These are phyloP conservation scores for Ashinkailepas kermadecensis DNA, from an alignment of 2,888 invertebrate species.

Conservation along the genomic window DNA sequence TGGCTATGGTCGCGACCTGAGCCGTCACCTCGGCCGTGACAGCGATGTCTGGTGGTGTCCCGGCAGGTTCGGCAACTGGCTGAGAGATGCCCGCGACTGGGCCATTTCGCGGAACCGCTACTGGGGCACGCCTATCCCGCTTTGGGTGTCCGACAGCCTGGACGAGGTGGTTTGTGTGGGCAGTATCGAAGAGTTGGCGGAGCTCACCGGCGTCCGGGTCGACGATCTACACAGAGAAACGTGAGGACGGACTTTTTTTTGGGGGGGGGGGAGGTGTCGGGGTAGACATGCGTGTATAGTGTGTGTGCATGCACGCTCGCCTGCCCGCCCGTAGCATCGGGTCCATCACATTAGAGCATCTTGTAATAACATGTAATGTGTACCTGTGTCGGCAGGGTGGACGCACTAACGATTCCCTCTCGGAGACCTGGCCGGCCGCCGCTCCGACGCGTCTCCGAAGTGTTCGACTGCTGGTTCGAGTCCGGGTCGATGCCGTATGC, in stretches of 20 bases:
- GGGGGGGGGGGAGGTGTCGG: neutral
- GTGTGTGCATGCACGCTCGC: too few species aligned
- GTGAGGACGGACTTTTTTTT: neutral
- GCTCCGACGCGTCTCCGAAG: slow-evolving; percentile 76
- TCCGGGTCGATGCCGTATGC: slow-evolving; percentile 99
- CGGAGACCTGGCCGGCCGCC: slow-evolving; percentile 70
- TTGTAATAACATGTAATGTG: too few species aligned
- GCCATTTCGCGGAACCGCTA: slow-evolving; percentile 95
- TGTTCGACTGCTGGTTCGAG: slow-evolving; percentile 99
- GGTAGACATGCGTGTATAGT: neutral
- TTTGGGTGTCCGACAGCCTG: slow-evolving; percentile 88
- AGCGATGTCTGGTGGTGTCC: too few species aligned
- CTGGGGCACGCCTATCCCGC: slow-evolving; percentile 98
- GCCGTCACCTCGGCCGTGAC: too few species aligned
- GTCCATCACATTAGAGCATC: too few species aligned
- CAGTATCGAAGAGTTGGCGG: slow-evolving; percentile 81
- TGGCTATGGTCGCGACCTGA: too few species aligned
- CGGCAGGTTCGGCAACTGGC: slow-evolving; percentile 83
- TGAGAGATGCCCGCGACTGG: slow-evolving; percentile 95
- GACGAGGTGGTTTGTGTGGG: slow-evolving; percentile 91
- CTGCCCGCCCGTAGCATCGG: too few species aligned
- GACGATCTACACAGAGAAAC: slow-evolving; percentile 86
- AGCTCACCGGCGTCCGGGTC: slow-evolving; percentile 70
- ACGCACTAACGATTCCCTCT: slow-evolving; percentile 88
- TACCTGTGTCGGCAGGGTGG: slow-evolving; percentile 52